Percentiles rank a stretch among this genome's conserved stretches.
phyloP scores from a whole-genome alignment of 2,888 invertebrate species.

The Nymphalis c-album region DNA sequence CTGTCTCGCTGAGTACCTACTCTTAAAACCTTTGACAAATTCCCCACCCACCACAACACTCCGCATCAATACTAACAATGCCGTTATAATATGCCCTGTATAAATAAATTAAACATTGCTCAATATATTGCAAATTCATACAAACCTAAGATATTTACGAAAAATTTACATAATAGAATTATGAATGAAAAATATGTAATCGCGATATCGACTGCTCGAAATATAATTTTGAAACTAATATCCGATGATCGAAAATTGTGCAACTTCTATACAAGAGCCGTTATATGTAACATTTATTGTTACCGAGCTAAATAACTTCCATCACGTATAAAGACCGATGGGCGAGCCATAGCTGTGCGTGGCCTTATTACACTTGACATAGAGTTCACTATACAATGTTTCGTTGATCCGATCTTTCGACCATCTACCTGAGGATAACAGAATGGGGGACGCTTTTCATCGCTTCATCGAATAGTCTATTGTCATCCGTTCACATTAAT shows the following conservation, averaged over 20 bases:
- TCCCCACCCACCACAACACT: no score
- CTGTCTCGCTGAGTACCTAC: no score
- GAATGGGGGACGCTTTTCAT: constrained; percentile 22
- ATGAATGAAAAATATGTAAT: no score
- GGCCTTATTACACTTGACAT: background rate
- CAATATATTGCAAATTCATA: no score
- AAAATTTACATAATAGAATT: no score
- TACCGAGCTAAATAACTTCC: constrained; percentile 8
- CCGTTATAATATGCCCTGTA: no score
- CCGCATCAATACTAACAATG: no score
- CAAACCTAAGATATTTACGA: no score
- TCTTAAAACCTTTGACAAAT: no score
- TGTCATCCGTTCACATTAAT: constrained; percentile 24
- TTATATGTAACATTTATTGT: constrained; percentile 8
- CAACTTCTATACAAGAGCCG: background rate
- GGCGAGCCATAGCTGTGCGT: background rate
- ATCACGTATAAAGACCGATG: constrained; percentile 3
- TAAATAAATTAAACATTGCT: no score
- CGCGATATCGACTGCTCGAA: background rate
- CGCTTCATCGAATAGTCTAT: constrained; percentile 29
- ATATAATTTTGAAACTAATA: constrained; percentile 1
- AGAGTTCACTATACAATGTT: background rate
- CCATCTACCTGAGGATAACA: constrained; percentile 12
- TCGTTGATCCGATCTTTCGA: background rate
- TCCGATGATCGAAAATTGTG: constrained; percentile 3